Evolutionary conservation across 64 coral and sea anemone genomes (phyloP).

Genomic region (Actinia tenebrosa): DNA sequence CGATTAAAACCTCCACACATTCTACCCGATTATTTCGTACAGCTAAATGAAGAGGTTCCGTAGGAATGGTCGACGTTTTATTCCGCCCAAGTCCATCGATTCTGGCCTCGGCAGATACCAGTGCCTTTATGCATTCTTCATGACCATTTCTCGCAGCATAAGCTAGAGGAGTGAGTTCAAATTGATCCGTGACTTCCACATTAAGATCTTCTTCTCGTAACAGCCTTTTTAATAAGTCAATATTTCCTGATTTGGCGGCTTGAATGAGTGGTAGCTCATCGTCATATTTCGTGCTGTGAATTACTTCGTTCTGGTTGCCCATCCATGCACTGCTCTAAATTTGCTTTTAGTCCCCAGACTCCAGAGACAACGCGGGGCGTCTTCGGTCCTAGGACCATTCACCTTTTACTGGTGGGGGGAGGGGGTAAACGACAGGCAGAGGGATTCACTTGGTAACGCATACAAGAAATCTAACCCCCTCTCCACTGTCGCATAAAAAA

Average conservation of each 20-base stretch:
- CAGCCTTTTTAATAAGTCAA: slow-evolving; percentile 28
- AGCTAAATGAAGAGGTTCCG: slow-evolving; percentile 61
- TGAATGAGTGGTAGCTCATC: slow-evolving; percentile 57
- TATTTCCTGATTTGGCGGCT: slow-evolving; percentile 60
- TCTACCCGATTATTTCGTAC: slow-evolving; percentile 49
- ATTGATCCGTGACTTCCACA: slow-evolving; percentile 67
- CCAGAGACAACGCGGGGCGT: no score
- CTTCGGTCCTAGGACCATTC: no score
- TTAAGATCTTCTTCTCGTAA: slow-evolving; percentile 39
- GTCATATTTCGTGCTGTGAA: slow-evolving; percentile 22
- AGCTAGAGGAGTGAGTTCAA: slow-evolving; percentile 61
- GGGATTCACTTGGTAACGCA: no score
- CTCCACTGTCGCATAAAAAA: no score
- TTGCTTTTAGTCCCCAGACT: no score
- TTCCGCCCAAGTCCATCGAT: slow-evolving; percentile 61
- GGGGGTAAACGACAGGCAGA: no score
- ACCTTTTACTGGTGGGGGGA: no score
- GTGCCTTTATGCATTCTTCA: slow-evolving; percentile 46
- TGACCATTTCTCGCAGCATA: slow-evolving; percentile 72
- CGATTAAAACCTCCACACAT: slow-evolving; percentile 70
- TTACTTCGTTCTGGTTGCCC: slow-evolving; percentile 59
- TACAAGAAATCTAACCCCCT: no score
- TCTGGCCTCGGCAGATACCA: slow-evolving; percentile 54
- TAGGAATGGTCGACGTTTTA: slow-evolving; percentile 55
- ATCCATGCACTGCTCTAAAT: not conserved